Evolutionary conservation across 2,888 invertebrate genomes (phyloP).

Genomic region (Caenorhabditis macrosperma): DNA sequence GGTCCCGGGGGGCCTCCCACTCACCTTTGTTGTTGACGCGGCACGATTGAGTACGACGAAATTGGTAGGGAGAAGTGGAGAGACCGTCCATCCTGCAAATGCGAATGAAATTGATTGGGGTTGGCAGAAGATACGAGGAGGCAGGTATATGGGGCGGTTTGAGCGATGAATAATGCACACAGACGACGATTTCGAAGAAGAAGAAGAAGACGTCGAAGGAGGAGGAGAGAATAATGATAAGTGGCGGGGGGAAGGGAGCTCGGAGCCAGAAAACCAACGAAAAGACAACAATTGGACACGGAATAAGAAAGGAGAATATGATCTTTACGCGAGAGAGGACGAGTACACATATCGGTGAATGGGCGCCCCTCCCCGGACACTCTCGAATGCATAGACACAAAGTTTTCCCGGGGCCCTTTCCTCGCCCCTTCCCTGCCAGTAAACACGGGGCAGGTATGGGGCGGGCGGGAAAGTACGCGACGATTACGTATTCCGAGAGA

Average conservation of each 20-base stretch:
- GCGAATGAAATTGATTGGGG: neutral
- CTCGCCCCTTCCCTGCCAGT: neutral
- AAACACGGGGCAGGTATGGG: constrained; percentile 14
- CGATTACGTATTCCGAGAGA: constrained; percentile 14
- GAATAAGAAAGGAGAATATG: constrained; percentile 47
- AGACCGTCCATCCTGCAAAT: constrained; percentile 56
- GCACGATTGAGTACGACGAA: constrained; percentile 75
- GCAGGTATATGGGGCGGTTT: constrained; percentile 4
- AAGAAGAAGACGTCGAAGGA: constrained; percentile 1
- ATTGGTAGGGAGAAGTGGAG: constrained; percentile 56
- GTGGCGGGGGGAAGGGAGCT: constrained; percentile 1
- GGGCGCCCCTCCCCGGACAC: constrained; percentile 1
- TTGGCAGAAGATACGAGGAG: neutral
- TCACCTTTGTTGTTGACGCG: constrained; percentile 70
- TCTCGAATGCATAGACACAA: constrained; percentile 44
- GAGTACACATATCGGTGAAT: constrained; percentile 17
- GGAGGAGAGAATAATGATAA: neutral
- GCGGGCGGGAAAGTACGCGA: constrained; percentile 2
- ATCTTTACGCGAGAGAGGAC: constrained; percentile 25
- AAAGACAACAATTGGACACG: constrained; percentile 13
- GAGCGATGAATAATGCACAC: no score
- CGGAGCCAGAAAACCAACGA: neutral
- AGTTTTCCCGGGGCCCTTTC: constrained; percentile 13
- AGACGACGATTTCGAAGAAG: no score
- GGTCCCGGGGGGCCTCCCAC: no score